A percentile compares a stretch with the other conserved stretches of the same genome.
These are phyloP conservation scores for Brachionus calyciflorus DNA, from an alignment of 1,140 invertebrate genomes.

Conservation along the genomic window DNA sequence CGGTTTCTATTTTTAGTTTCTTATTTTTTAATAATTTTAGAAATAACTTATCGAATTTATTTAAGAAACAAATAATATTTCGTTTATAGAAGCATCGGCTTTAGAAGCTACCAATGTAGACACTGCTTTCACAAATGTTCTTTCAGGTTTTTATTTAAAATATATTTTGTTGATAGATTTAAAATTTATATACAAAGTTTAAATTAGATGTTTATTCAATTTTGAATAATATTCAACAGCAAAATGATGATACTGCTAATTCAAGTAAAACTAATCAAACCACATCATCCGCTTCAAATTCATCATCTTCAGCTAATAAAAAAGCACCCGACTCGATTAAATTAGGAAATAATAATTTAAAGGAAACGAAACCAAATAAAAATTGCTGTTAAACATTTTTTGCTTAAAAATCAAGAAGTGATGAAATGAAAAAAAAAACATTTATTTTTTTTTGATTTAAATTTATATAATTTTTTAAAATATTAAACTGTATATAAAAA, in stretches of 20 bases:
- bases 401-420: no score
- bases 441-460: no score
- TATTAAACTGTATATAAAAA: no score
- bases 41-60: slow-evolving; percentile 1
- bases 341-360: background rate
- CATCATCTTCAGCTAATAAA: background rate
- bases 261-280: background rate
- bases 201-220: background rate
- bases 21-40: background rate
- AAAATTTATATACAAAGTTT: background rate
- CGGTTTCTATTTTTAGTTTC: no score
- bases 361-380: background rate
- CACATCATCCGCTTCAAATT: background rate
- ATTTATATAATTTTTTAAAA: no score
- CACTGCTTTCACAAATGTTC: slow-evolving; percentile 98
- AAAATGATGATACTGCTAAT: background rate
- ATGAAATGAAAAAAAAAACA: no score
- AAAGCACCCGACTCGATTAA: slow-evolving; percentile 28
- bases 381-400: slow-evolving; percentile 34
- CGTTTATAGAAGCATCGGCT: slow-evolving; percentile 99
- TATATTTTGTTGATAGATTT: background rate
- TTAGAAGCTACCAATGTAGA: slow-evolving; percentile 99
- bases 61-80: slow-evolving; percentile 84
- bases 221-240: background rate
- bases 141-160: slow-evolving; percentile 76